Evolutionary conservation across 92 coral and sea anemone genomes (phyloP).

Genomic region (Actinernus sp.): DNA sequence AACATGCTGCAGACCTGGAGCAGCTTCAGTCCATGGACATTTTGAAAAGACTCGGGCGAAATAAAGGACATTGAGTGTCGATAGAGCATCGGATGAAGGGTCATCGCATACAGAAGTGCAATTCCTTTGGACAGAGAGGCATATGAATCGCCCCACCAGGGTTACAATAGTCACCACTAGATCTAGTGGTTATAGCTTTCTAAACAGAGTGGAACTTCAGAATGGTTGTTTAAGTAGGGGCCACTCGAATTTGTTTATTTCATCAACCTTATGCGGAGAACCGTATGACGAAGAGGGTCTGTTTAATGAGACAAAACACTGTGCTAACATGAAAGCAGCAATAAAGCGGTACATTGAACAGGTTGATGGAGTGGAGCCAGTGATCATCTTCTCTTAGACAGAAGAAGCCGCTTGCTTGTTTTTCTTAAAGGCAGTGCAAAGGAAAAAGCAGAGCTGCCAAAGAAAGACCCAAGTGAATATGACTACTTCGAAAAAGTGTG

Average conservation of each 20-base stretch:
- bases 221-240: constrained; percentile 54
- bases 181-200: constrained; percentile 64
- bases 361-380: constrained; percentile 57
- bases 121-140: constrained; percentile 17
- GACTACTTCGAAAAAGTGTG: constrained; percentile 30
- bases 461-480: constrained; percentile 20
- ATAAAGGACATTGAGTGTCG: constrained; percentile 44
- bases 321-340: constrained; percentile 56
- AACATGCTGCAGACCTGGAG: constrained; percentile 42
- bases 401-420: no score
- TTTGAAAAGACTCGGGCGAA: constrained; percentile 3
- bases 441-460: constrained; percentile 13
- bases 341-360: constrained; percentile 45
- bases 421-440: constrained; percentile 45
- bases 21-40: constrained; percentile 25
- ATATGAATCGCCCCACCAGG: constrained; percentile 19
- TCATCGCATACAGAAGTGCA: no score
- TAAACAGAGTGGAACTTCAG: constrained; percentile 59
- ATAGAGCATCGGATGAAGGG: no score
- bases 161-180: constrained; percentile 53
- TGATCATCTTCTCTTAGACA: not conserved
- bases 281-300: constrained; percentile 53
- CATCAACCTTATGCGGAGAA: constrained; percentile 61
- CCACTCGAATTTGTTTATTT: constrained; percentile 59
- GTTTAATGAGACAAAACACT: constrained; percentile 46